Evolutionary conservation across 2,797 vertebrate species (phyloP), one percentile per base, ranked within the genome.

Genomic region (Tarsius wallacei): DNA sequence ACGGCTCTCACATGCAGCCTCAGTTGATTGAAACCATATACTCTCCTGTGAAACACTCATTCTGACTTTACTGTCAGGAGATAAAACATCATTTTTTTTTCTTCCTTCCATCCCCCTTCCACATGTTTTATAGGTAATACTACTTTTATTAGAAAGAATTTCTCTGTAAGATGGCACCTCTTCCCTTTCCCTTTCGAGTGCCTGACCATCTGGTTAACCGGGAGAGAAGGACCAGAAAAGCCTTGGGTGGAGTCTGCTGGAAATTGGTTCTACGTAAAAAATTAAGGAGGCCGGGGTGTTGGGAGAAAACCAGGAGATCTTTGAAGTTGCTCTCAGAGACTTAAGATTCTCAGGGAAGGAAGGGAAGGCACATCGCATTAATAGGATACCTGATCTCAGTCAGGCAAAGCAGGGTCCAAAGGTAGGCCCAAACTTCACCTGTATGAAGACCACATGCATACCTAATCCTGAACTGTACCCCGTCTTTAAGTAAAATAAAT

Each of bases 1-100:
- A 81, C 96, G 84, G 83, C n/a, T 87, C 24, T 93, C 90, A 91
- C 21, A 2, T 95, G 97, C 66, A 93, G 49, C 36, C 28, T 74
- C 87, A 51, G 80, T 76, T 97, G 91, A 98, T 97, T 97, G 36
- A 97, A 98, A 95, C 89, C 96, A 97, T 93, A 81, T 59, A 57
- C 17, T 81, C 22, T 86, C 61, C 66, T 16, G 13, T 80, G 89
- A 96, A 95, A 96, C 36, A 53, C 12, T 91, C 84, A 47, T 47
- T 96, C 55, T 71, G 63, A 87, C 88, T 97, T 97, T 93, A 51
- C 76, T 74, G 2, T 90, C 53, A 51, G 87, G n/a, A 96, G 66
- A 87, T 85, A 93, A 91, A 97, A 93, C 19, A 78, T 55, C 22
- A 74, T 55, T 76, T 59, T 73, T 80, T 64, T 88, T 15, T 74